These are phyloP conservation scores for Epirrhoe tristata DNA, from an alignment of 2,888 invertebrate genomes.

Conservation along the genomic window DNA sequence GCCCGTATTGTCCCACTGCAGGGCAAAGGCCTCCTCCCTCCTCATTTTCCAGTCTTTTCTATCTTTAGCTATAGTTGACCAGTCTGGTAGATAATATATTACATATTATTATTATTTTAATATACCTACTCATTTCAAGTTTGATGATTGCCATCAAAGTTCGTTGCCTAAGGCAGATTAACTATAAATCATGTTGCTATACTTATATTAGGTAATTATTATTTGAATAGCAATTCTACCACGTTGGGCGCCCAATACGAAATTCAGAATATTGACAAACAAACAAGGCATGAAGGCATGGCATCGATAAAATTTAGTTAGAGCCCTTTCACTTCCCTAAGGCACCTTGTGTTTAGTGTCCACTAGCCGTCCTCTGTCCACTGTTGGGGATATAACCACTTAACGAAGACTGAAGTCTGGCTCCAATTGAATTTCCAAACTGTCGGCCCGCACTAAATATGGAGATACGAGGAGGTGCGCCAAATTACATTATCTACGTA, in stretches of 20 bases:
- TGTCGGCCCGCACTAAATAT: slow-evolving; percentile 62
- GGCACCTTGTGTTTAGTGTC: slow-evolving; percentile 74
- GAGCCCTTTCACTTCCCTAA: slow-evolving; percentile 25
- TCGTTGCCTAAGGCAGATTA: not conserved
- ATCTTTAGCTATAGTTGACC: too few species aligned
- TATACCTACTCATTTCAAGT: too few species aligned
- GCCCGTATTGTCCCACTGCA: too few species aligned
- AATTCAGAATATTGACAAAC: not conserved
- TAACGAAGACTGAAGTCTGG: slow-evolving; percentile 80
- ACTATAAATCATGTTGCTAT: not conserved
- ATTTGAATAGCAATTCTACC: not conserved
- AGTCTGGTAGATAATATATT: too few species aligned
- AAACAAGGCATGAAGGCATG: too few species aligned
- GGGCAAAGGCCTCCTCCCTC: too few species aligned
- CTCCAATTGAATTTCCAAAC: slow-evolving; percentile 76
- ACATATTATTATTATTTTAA: too few species aligned
- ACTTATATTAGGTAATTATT: not conserved
- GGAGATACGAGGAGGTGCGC: slow-evolving; percentile 47
- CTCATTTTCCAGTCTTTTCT: too few species aligned
- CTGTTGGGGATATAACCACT: slow-evolving; percentile 81
- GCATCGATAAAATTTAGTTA: slow-evolving; percentile 4
- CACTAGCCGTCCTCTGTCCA: slow-evolving; percentile 67
- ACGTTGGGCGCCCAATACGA: not conserved
- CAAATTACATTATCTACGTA: slow-evolving; percentile 43
- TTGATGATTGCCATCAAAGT: too few species aligned